Evolutionary conservation across 2,888 invertebrate species (phyloP).

Genomic region (Trachelus iudaicus): DNA sequence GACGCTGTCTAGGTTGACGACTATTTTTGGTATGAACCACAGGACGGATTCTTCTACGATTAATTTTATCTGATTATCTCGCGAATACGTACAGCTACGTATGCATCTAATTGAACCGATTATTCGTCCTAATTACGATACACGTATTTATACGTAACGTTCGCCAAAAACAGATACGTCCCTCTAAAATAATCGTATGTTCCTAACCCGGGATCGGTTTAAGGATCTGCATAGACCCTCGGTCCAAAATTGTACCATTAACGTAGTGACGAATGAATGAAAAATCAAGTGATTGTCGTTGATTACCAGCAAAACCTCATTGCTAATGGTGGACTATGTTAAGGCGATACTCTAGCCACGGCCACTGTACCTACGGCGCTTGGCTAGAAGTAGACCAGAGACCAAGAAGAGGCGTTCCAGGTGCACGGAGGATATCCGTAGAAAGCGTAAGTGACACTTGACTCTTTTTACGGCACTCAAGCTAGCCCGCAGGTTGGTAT

Average conservation of each 20-base stretch:
- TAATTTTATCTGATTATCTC: background rate
- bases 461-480: constrained; percentile 58
- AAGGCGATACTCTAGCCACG: background rate
- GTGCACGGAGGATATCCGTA: constrained; percentile 20
- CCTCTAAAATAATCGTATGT: background rate
- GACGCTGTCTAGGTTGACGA: constrained; percentile 49
- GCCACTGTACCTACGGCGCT: background rate
- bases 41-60: background rate
- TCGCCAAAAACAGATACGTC: background rate
- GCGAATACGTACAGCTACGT: background rate
- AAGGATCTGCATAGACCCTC: background rate
- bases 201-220: background rate
- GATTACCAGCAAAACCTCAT: background rate
- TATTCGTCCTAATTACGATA: background rate
- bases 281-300: background rate
- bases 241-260: background rate
- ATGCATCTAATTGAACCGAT: no score
- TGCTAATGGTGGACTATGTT: background rate
- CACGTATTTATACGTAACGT: background rate
- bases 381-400: background rate
- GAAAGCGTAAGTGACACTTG: constrained; percentile 54
- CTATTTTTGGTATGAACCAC: background rate
- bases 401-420: background rate
- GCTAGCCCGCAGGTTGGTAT: constrained; percentile 37
- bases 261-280: background rate